These are phyloP conservation scores for Orthonyx spaldingii DNA, from an alignment of 2,113 vertebrate genomes.

Conservation along the genomic window DNA sequence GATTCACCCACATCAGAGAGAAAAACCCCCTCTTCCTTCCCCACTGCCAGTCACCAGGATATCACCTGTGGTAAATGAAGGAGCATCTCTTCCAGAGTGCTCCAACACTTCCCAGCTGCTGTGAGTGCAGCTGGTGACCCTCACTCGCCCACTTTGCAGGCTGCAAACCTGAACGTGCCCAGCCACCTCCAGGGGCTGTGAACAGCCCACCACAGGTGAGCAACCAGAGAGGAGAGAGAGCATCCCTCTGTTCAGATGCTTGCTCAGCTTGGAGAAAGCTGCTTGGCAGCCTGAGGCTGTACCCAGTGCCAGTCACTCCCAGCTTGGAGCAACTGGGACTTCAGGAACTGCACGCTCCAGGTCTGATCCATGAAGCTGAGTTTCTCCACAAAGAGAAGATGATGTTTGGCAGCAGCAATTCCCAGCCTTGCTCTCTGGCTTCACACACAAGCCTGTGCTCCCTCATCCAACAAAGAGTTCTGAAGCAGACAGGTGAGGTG, in stretches of 20 bases:
- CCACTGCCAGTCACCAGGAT: not conserved
- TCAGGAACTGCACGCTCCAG: not conserved
- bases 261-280: not conserved
- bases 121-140: fast-evolving
- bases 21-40: not conserved
- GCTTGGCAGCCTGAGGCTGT: not conserved
- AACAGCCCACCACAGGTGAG: not conserved
- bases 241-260: not conserved
- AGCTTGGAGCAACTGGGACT: not conserved
- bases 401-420: not conserved
- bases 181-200: not conserved
- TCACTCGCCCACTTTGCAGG: fast-evolving
- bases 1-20: not conserved
- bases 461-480: not conserved
- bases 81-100: not conserved
- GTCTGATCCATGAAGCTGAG: fast-evolving
- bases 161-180: not conserved
- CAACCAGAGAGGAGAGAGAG: not conserved
- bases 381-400: not conserved
- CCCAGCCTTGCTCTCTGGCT: not conserved
- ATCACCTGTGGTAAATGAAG: not conserved
- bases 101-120: not conserved
- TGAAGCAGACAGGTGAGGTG: not conserved
- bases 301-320: fast-evolving
- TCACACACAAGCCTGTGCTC: not conserved